Conservation (phyloP, 2,888 invertebrate species). For the Luffia ferchaultella region DNA sequence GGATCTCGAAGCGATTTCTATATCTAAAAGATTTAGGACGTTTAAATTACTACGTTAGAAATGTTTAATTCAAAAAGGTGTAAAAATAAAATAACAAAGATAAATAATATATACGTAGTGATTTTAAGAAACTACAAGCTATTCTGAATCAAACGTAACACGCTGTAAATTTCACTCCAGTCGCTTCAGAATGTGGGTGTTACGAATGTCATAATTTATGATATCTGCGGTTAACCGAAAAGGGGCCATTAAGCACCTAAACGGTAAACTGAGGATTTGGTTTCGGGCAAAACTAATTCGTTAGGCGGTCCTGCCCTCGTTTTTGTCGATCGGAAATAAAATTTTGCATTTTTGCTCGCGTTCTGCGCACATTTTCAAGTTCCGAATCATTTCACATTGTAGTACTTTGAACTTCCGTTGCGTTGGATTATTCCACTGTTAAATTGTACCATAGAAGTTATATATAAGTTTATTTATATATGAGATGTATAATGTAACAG, state of each 20-base stretch:
- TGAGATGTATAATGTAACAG: too few relatives aligned
- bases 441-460: too few relatives aligned
- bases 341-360: not conserved
- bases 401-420: too few relatives aligned
- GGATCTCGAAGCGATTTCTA: not conserved
- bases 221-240: slow-evolving; percentile 28
- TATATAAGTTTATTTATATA: too few relatives aligned
- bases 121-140: not conserved
- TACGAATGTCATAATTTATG: slow-evolving; percentile 49
- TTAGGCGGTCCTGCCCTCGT: slow-evolving; percentile 1
- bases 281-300: slow-evolving; percentile 26
- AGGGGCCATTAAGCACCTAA: slow-evolving; percentile 46
- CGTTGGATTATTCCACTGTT: too few relatives aligned
- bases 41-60: not conserved
- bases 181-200: slow-evolving; percentile 34
- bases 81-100: not conserved
- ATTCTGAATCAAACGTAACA: not conserved
- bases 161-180: not conserved
- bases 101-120: too few relatives aligned
- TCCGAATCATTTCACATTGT: too few relatives aligned
- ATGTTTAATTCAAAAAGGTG: not conserved
- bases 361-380: too few relatives aligned
- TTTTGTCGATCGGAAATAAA: slow-evolving; percentile 1
- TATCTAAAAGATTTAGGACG: not conserved
- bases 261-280: slow-evolving; percentile 51